Evolutionary conservation across 2,113 vertebrate species (phyloP).

Genomic region (Phalacrocorax pelagicus): DNA sequence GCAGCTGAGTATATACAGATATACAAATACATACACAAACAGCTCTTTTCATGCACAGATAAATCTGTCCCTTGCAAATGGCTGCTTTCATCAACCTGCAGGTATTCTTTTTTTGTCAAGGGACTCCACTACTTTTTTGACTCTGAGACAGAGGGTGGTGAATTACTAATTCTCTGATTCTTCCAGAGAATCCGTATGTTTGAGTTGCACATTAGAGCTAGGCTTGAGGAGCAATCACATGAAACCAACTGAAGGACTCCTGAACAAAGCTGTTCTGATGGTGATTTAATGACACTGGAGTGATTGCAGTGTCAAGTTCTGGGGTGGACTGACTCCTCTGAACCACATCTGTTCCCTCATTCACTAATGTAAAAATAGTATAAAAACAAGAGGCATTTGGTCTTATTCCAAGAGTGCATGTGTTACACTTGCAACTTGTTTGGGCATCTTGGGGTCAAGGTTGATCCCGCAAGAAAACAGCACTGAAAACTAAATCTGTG

Average conservation of each 20-base stretch:
- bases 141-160: not conserved
- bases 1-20: not conserved
- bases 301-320: not conserved
- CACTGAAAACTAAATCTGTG: not conserved
- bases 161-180: not conserved
- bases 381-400: not conserved
- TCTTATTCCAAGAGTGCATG: not conserved
- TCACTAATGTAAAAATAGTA: not conserved
- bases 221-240: not conserved
- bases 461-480: not conserved
- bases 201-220: not conserved
- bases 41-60: not conserved
- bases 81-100: not conserved
- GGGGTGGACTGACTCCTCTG: not conserved
- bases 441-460: slow-evolving; percentile 25
- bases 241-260: not conserved
- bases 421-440: not conserved
- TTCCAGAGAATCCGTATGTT: not conserved
- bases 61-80: not conserved
- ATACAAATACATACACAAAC: not conserved
- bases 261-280: not conserved
- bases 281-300: not conserved
- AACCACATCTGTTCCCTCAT: not conserved
- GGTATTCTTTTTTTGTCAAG: too few species aligned
- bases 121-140: not conserved